Evolutionary conservation across 1,140 invertebrate genomes (phyloP), one percentile per base, ranked within the genome.

Genomic region (Marisa cornuarietis): DNA sequence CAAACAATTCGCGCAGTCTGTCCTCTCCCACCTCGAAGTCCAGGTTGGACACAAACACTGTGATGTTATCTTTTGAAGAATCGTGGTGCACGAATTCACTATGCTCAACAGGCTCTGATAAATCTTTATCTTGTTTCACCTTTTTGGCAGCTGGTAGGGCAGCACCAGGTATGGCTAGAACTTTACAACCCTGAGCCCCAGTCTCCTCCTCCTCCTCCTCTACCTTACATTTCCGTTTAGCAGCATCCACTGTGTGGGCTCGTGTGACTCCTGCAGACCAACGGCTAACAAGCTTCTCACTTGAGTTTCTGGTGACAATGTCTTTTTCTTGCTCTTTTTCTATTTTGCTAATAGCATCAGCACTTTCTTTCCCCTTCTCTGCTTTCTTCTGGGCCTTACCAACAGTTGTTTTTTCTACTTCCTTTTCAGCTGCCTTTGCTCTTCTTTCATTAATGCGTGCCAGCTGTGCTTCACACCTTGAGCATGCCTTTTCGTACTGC

Each of bases 41-140:
- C 63, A 98, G 92, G 92, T 98, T 98, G 90, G 96, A 97, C 52
- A 97, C 90, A 91, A 98, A 97, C 18, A 96, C 93, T 1, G 96
- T 95, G 82, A 92, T 90, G 77, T 92, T 88, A 58, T 87, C 79
- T 80, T 82, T 88, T 83, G 78, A 74, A 51, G 83, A 77, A 79
- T 82, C 81, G 78, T 83, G 83, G 42, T 78, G 26, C 26, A 82
- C 71, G 18, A 42, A 8, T 62, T 80, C 72, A 54, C 81, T 73
- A 78, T 80, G 76, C 4, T 58, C 71, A 26, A 52, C 63, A 51
- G 14, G 2, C 51, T 76, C 74, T 42, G 31, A 42, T 42, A 42
- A 42, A 42, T 42, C 31, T 42, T 63, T 76, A 86, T 83, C 85
- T 76, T 79, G 80, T 83, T 87, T 88, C n/a, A 61, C 52, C 80